Conservation (phyloP, 2,797 vertebrate species). For the Carduelis carduelis region DNA sequence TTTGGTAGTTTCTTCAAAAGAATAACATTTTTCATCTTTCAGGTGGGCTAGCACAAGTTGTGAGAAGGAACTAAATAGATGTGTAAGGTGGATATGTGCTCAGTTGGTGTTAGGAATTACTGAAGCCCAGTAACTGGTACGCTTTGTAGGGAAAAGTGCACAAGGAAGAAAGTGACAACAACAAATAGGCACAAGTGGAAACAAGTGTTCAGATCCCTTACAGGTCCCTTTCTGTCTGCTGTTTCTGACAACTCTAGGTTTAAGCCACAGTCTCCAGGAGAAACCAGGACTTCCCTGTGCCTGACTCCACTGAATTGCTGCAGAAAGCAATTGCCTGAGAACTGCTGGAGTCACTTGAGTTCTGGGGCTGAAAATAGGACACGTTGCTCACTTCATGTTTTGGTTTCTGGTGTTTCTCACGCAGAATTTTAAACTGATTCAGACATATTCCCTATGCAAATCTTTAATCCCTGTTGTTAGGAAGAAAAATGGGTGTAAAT, state of each 20-base stretch:
- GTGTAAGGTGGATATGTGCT: neutral
- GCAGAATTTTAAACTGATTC: constrained; percentile 1
- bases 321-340: neutral
- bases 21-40: neutral
- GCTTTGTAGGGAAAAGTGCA: neutral
- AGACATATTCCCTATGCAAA: neutral
- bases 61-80: neutral
- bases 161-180: neutral
- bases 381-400: neutral
- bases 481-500: constrained; percentile 37
- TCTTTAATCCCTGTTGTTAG: neutral
- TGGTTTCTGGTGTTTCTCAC: constrained; percentile 6
- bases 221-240: neutral
- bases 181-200: neutral
- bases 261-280: neutral
- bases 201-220: neutral
- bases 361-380: neutral
- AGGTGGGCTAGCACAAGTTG: neutral
- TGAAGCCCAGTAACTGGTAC: neutral
- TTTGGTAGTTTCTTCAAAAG: neutral
- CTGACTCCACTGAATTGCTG: neutral
- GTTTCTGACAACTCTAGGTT: neutral
- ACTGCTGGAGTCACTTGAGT: neutral
- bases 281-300: neutral
- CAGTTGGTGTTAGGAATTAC: neutral